Evolutionary conservation across 2,797 vertebrate species (phyloP).

Genomic region (Echiichthys vipera): DNA sequence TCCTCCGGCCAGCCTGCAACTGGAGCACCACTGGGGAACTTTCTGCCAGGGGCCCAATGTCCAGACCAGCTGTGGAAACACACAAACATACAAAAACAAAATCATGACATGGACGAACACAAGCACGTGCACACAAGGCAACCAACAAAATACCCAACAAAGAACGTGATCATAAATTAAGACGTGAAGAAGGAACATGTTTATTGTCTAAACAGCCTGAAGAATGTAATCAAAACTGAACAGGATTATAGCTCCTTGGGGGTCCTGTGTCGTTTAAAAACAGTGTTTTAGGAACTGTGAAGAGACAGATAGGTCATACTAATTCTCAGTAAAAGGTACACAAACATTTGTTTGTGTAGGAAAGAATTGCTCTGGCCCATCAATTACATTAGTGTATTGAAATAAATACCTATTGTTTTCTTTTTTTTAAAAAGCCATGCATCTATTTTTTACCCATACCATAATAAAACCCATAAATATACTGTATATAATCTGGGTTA

Average conservation of each 20-base stretch:
- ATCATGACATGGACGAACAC: slow-evolving; percentile 33
- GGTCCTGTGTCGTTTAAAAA: slow-evolving; percentile 29
- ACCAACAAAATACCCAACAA: slow-evolving; percentile 28
- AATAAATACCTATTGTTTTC: not conserved
- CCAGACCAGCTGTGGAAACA: slow-evolving; percentile 89
- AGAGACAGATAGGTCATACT: slow-evolving; percentile 42
- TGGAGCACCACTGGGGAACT: slow-evolving; percentile 87
- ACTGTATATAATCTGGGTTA: not conserved
- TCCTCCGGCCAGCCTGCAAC: slow-evolving; percentile 83
- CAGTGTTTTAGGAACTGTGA: slow-evolving; percentile 40
- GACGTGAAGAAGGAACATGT: slow-evolving; percentile 48
- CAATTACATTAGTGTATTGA: not conserved
- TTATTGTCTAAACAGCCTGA: slow-evolving; percentile 51
- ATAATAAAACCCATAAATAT: slow-evolving; percentile 1
- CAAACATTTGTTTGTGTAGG: slow-evolving; percentile 18
- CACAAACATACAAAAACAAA: slow-evolving; percentile 63
- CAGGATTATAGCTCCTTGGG: slow-evolving; percentile 45
- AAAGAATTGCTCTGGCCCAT: slow-evolving; percentile 7
- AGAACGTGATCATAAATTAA: slow-evolving; percentile 46
- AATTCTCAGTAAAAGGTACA: slow-evolving; percentile 25
- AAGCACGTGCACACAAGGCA: slow-evolving; percentile 17
- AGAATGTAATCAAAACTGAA: slow-evolving; percentile 54
- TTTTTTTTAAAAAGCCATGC: not conserved
- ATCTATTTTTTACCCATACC: slow-evolving; percentile 6
- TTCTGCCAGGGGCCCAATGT: slow-evolving; percentile 88